Evolutionary conservation across 2,113 vertebrate genomes (phyloP).

Genomic region (Menura novaehollandiae): DNA sequence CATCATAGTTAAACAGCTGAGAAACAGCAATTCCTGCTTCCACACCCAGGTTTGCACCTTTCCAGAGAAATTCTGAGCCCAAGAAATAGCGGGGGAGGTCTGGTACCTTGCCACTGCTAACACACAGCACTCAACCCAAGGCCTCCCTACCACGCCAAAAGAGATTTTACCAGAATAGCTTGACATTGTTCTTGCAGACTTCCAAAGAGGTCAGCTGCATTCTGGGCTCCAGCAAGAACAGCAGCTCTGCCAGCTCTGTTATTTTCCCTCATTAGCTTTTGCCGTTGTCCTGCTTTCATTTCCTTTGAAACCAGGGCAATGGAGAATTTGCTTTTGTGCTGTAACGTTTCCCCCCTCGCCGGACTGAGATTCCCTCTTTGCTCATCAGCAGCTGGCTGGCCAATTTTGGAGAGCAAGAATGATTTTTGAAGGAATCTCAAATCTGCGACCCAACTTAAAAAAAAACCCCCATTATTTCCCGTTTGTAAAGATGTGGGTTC

Average conservation of each 20-base stretch:
- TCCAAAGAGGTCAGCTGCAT: neutral
- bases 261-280: conserved; percentile 24
- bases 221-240: neutral
- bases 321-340: neutral
- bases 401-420: neutral
- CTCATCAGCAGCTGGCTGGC: neutral
- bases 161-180: neutral
- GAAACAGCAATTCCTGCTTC: neutral
- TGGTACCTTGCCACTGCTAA: neutral
- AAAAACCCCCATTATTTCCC: neutral
- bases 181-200: neutral
- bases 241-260: neutral
- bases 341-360: accelerated
- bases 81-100: neutral
- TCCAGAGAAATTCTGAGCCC: neutral
- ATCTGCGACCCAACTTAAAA: neutral
- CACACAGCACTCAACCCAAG: neutral
- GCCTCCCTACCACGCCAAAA: neutral
- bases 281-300: neutral
- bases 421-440: neutral
- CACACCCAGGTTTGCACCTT: neutral
- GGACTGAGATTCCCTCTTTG: neutral
- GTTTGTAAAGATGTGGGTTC: neutral
- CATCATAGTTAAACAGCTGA: neutral
- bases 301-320: conserved; percentile 7